Base-by-base conservation (phyloP, 2,888 invertebrate species). In the Tryphoninae sp. region DNA sequence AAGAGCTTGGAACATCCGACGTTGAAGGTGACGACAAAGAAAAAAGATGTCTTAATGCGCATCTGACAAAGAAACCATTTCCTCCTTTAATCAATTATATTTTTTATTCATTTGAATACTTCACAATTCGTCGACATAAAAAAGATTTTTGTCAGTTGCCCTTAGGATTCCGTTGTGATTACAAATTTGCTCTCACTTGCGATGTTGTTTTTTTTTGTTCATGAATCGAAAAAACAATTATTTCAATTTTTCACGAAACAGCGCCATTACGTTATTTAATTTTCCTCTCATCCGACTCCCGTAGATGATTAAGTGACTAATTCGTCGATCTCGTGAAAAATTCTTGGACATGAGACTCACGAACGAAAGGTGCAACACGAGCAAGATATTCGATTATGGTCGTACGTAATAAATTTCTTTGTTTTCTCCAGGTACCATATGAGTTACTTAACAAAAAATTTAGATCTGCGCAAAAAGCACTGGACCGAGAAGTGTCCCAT, bases 391-490 rank as follows among this genome's bases (percentile, higher is more conserved):
- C n/a, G 6, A 45, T 45, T 33, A 61, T 33, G 59, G 13, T 61
- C 26, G 4, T 11, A 13, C 11, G 23, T 33, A 19, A 22, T 58
- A 23, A 8, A 19, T 53, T 9, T 13, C 53, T 64, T 64, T 49
- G 0, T 51, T 51, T n/a, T 51, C 72, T 53, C 74, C 87, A 98
- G 97, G 98, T 99, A 84, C 99, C 99, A 1, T 99, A 99, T 90
- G 99, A 99, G 93, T 95, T 99, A 67, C 94, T 99, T 85, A 99
- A 99, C 93, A 99, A 99, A 92, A 97, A 97, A 88, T 99, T 99
- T 92, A 96, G 99, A 75, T 95, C 96, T 62, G 97, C 98, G 1
- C 99, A 99, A 92, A 98, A 99, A 88, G 96, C 96, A 11, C 93
- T 99, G 78, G 99, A 99, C 89, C 94, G 98, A 79, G 99, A 98